These are phyloP conservation scores for Latrodectus elegans DNA, from an alignment of 2,888 invertebrate genomes.

Conservation along the genomic window DNA sequence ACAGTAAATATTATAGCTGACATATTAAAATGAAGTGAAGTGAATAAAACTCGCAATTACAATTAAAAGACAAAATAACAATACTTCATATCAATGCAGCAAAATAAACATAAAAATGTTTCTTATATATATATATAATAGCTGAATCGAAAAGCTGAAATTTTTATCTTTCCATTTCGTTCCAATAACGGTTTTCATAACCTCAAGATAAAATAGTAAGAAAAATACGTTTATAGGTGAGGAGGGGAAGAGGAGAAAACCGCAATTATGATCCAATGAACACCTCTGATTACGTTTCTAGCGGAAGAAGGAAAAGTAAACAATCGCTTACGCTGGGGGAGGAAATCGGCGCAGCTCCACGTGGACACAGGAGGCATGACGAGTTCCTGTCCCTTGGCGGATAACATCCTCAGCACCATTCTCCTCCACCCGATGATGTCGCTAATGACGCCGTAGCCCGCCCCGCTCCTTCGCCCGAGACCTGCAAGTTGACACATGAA, in stretches of 20 bases:
- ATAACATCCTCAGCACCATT: not conserved
- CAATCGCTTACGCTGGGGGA: not conserved
- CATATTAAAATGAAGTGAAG: no score
- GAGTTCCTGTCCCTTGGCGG: constrained; percentile 2
- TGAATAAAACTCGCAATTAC: no score
- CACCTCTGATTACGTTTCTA: not conserved
- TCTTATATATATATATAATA: no score
- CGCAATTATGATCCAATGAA: not conserved
- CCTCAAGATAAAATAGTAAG: not conserved
- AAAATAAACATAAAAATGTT: no score
- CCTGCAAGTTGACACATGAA: not conserved
- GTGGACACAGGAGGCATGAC: not conserved
- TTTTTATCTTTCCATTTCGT: no score
- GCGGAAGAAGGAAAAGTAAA: not conserved
- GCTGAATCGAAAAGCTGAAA: no score
- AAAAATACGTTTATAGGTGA: not conserved
- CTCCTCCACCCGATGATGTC: not conserved
- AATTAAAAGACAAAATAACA: no score
- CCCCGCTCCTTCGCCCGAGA: not conserved
- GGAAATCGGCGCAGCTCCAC: not conserved
- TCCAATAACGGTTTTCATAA: no score
- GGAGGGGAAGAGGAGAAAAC: not conserved
- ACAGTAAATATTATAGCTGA: no score
- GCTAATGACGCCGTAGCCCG: not conserved
- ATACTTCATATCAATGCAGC: no score